These are phyloP conservation scores for Struthio camelus DNA, from an alignment of 2,113 vertebrate species.

Conservation along the genomic window DNA sequence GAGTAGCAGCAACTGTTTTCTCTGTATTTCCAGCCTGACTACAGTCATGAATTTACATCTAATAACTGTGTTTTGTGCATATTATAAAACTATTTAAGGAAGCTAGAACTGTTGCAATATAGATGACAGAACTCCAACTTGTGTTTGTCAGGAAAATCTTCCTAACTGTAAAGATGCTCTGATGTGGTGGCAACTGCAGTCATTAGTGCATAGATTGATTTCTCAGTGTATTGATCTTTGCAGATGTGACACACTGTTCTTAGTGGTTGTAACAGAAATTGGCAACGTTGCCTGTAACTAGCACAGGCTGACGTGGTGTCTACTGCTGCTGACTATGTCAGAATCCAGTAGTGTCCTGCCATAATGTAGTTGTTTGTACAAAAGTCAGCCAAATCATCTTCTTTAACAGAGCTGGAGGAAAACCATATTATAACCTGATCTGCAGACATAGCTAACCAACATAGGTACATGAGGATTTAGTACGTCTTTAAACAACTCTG, in stretches of 20 bases:
- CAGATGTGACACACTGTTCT: background rate
- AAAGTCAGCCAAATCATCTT: background rate
- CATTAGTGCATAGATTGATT: background rate
- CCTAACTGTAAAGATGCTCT: background rate
- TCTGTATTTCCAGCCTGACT: background rate
- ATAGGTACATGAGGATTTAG: background rate
- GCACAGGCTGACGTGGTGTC: background rate
- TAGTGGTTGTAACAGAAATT: background rate
- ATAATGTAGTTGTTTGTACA: background rate
- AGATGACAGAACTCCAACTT: background rate
- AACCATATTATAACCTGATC: background rate
- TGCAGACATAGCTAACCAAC: background rate
- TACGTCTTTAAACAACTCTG: background rate
- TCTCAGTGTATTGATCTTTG: background rate
- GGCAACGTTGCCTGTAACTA: background rate
- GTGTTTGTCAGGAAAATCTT: background rate
- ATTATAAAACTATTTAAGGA: background rate
- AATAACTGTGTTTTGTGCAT: background rate
- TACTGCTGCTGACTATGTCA: background rate
- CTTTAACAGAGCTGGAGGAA: background rate
- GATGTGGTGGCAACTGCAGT: background rate
- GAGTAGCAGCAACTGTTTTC: background rate
- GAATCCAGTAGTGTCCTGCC: background rate
- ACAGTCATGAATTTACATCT: background rate
- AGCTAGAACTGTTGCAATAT: background rate